Percentiles rank a stretch among this genome's conserved stretches.
Conservation (phyloP, 2,113 vertebrate species). For the Brachypodius melanocephalos region DNA sequence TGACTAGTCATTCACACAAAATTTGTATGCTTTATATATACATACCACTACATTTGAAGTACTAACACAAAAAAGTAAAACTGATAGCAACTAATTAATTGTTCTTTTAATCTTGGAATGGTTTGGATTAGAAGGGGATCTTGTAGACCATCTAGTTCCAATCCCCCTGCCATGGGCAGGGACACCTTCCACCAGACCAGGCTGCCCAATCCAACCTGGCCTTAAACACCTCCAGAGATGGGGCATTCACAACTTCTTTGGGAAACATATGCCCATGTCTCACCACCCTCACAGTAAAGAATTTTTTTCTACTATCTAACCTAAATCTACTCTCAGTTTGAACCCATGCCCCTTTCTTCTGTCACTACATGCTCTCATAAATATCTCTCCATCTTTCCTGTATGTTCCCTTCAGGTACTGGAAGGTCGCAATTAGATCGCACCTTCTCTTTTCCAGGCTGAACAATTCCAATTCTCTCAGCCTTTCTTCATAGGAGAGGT, state of each 20-base stretch:
- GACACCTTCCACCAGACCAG: background rate
- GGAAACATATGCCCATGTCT: background rate
- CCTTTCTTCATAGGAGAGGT: background rate
- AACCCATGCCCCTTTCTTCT: background rate
- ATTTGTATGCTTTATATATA: background rate
- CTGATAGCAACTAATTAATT: background rate
- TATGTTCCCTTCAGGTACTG: background rate
- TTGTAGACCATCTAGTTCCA: background rate
- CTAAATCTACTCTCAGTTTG: background rate
- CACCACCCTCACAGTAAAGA: background rate
- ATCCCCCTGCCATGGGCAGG: background rate
- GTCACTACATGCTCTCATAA: background rate
- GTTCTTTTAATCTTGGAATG: background rate
- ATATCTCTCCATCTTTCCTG: background rate
- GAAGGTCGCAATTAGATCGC: rapidly evolving
- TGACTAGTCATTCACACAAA: background rate
- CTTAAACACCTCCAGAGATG: background rate
- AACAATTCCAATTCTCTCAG: background rate
- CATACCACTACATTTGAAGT: background rate
- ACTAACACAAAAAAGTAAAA: background rate
- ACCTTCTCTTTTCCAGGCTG: background rate
- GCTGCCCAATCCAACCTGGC: background rate
- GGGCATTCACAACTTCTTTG: background rate
- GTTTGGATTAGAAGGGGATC: background rate
- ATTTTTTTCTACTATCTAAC: background rate